Conservation (phyloP, 2,888 invertebrate genomes). For the Pyrrhia umbra region DNA sequence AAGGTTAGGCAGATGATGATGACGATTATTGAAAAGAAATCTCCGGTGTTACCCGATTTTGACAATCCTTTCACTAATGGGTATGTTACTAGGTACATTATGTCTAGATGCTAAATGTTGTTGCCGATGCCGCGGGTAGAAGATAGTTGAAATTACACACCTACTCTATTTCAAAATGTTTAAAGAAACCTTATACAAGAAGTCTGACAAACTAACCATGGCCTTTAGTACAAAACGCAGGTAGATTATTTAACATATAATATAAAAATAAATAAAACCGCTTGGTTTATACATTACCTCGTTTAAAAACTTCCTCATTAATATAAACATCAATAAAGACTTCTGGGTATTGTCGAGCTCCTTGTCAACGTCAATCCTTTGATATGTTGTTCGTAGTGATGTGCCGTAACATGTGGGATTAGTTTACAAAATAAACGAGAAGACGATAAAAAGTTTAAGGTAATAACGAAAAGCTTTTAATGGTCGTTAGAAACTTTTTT, state of each 20-base stretch:
- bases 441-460: not conserved
- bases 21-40: too few species aligned
- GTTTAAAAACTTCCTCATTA: slow-evolving; percentile 49
- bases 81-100: too few species aligned
- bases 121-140: too few species aligned
- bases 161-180: not conserved
- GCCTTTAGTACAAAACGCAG: slow-evolving; percentile 4
- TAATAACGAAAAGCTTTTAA: not conserved
- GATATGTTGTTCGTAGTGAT: slow-evolving; percentile 33
- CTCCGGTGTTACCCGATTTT: too few species aligned
- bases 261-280: slow-evolving; percentile 1
- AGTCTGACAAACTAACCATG: not conserved
- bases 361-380: slow-evolving; percentile 50
- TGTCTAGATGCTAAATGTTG: too few species aligned
- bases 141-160: too few species aligned
- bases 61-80: too few species aligned
- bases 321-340: slow-evolving; percentile 44
- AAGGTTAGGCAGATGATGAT: too few species aligned
- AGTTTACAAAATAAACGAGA: slow-evolving; percentile 9
- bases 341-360: slow-evolving; percentile 49
- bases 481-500: not conserved
- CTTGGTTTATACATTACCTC: slow-evolving; percentile 13
- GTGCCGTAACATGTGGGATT: slow-evolving; percentile 1
- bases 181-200: not conserved
- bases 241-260: slow-evolving; percentile 1